Conservation (phyloP, 2,113 vertebrate genomes). For the Osmerus eperlanus region DNA sequence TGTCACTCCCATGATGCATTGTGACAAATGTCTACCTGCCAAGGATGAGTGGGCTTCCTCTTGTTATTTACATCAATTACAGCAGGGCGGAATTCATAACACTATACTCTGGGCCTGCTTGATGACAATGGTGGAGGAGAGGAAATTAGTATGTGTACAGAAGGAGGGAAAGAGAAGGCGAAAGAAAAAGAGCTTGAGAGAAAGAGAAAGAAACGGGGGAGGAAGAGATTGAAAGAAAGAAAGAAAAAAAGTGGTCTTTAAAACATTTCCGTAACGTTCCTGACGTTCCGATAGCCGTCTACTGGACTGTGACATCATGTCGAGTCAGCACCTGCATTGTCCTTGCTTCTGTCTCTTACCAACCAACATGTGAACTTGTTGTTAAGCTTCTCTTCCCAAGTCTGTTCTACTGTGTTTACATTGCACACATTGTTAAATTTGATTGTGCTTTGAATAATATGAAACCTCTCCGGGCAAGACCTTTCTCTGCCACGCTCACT, state of each 20-base stretch:
- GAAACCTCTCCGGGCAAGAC: constrained; percentile 64
- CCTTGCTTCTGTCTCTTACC: not conserved
- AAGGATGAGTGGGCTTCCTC: constrained; percentile 86
- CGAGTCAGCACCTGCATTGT: too few relatives aligned
- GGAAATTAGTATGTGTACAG: not conserved
- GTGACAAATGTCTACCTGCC: constrained; percentile 84
- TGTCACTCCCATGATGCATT: constrained; percentile 79
- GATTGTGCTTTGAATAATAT: constrained; percentile 82
- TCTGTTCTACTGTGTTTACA: not conserved
- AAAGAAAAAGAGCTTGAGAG: too few relatives aligned
- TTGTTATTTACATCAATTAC: constrained; percentile 90
- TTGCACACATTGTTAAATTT: constrained; percentile 62
- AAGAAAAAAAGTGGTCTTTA: too few relatives aligned
- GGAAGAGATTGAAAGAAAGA: too few relatives aligned
- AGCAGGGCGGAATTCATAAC: constrained; percentile 79
- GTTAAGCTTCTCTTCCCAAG: not conserved
- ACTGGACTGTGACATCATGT: too few relatives aligned
- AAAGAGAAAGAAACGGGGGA: too few relatives aligned
- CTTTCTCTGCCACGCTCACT: constrained; percentile 48
- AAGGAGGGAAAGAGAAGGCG: not conserved
- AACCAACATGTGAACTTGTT: not conserved
- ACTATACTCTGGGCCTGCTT: constrained; percentile 75
- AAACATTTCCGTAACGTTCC: too few relatives aligned
- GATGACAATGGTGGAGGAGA: too few relatives aligned
- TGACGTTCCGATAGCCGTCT: too few relatives aligned